Evolutionary conservation across 2,888 invertebrate genomes (phyloP), one percentile per base, ranked within the genome.

Genomic region (Eulithis prunata): DNA sequence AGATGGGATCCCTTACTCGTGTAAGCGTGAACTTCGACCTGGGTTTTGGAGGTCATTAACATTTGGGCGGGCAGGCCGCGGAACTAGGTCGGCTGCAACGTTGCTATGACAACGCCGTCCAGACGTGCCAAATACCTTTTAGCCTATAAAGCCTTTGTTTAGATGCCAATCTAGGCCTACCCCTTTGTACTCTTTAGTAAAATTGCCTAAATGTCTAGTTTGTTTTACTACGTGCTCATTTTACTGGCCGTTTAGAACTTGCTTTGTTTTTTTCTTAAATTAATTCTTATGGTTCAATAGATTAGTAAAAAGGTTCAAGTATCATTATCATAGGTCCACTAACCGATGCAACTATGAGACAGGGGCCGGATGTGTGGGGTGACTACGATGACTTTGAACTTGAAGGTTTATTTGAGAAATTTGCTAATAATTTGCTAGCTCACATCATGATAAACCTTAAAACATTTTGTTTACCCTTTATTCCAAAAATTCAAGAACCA

Each of bases 21-120:
- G 92, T 90, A 90, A 79, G 82, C 86, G 86, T 93, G 92, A 93
- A 93, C 92, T 93, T 93, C 91, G 92, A 91, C 92, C 92, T 86
- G 88, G 89, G 88, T 89, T 91, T 93, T 93, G 90, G 92, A 92
- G 92, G 92, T 93, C 92, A 93, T 93, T 93, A 93, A 93, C 92
- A 93, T 93, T 93, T 92, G 87, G 84, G 81, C 81, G 84, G 87
- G 86, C 77, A 84, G 87, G 86, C 76, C 83, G 80, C 78, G 79
- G 75, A 88, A 89, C 82, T 91, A 76, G 91, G 91, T 90, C 91
- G 69, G 49, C 77, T 90, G 90, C 91, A 91, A 79, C 84, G 89
- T 90, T 82, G 83, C 76, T 80, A 86, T 88, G 80, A 77, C 76
- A 71, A 90, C 91, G 81, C 79, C 54, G 54, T 54, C 54, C 81